phyloP scores from a whole-genome alignment of 1,140 invertebrate genomes.

The Penaeus vannamei region DNA sequence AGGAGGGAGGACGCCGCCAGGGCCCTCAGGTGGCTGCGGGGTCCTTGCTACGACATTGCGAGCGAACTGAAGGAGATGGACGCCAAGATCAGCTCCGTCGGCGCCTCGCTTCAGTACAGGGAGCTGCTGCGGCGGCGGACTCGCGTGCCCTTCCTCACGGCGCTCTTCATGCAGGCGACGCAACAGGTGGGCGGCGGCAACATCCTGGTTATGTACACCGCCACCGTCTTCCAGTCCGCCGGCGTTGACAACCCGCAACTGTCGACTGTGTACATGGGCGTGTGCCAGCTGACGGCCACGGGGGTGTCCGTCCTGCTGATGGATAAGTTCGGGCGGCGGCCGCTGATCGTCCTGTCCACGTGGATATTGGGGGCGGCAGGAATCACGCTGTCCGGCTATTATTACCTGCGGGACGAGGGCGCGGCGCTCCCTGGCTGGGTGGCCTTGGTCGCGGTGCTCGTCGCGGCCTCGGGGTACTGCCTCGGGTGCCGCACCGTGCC shows the following conservation, averaged over 20 bases:
- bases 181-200: constrained; percentile 56
- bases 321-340: constrained; percentile 46
- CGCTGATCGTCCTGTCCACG: constrained; percentile 49
- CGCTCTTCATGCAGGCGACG: constrained; percentile 51
- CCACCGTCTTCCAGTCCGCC: constrained; percentile 41
- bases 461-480: constrained; percentile 42
- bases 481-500: constrained; percentile 60
- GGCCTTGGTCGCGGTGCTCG: constrained; percentile 42
- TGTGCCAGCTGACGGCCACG: constrained; percentile 49
- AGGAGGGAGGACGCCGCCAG: constrained; percentile 20
- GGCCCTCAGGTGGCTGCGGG: constrained; percentile 47
- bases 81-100: constrained; percentile 43
- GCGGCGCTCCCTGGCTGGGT: constrained; percentile 42
- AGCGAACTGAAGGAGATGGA: constrained; percentile 42
- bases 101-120: constrained; percentile 25
- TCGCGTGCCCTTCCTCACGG: constrained; percentile 42
- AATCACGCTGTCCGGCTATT: constrained; percentile 17
- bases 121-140: constrained; percentile 55
- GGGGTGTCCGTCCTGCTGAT: constrained; percentile 40
- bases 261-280: constrained; percentile 46
- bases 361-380: constrained; percentile 13
- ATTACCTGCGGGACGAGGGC: constrained; percentile 10
- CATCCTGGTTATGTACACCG: constrained; percentile 60
- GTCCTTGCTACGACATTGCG: constrained; percentile 41
- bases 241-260: constrained; percentile 41